Conservation (phyloP, 2,113 vertebrate genomes). For the Melanerpes formicivorus region DNA sequence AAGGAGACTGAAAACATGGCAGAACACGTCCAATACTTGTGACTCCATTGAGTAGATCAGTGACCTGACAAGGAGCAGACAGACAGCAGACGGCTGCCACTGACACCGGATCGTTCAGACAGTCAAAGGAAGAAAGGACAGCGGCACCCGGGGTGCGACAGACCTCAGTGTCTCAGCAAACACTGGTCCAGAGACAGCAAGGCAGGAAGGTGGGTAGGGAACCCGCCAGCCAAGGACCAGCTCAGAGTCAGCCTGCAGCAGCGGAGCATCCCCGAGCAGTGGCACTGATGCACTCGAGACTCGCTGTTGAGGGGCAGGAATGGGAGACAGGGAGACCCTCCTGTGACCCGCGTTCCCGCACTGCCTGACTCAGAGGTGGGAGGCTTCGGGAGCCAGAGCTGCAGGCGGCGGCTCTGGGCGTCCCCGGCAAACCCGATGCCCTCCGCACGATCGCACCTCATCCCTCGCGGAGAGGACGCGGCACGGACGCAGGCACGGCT, state of each 20-base stretch:
- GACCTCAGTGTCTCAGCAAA: background rate
- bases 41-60: background rate
- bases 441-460: background rate
- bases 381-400: background rate
- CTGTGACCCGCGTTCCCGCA: background rate
- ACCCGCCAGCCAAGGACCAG: no score
- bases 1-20: background rate
- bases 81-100: background rate
- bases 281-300: background rate
- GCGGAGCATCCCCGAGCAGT: background rate
- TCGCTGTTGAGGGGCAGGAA: background rate
- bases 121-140: background rate
- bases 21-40: background rate
- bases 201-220: no score
- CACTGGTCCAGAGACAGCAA: background rate
- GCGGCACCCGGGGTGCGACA: background rate
- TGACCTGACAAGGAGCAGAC: background rate
- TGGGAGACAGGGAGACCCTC: background rate
- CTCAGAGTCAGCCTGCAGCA: background rate
- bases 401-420: background rate
- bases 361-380: background rate
- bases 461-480: background rate
- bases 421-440: background rate
- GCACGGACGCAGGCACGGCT: background rate
- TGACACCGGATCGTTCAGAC: background rate